Conservation (phyloP, 2,113 vertebrate species). For the Salvelinus namaycush region DNA sequence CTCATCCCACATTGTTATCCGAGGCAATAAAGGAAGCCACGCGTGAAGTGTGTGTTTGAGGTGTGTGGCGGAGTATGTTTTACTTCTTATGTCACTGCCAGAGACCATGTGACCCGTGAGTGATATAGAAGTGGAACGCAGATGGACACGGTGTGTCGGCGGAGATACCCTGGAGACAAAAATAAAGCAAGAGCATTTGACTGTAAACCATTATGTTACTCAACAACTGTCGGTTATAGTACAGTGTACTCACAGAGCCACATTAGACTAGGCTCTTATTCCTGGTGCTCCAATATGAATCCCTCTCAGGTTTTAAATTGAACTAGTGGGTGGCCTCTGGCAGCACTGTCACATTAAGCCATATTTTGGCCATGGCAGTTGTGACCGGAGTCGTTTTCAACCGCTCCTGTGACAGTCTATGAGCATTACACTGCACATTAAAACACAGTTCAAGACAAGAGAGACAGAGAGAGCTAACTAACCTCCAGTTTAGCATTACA, state of each 20-base stretch:
- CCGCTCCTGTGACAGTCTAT: background rate
- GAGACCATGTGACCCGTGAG: background rate
- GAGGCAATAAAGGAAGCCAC: background rate
- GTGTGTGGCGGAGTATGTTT: background rate
- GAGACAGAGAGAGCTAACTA: background rate
- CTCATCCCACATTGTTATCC: background rate
- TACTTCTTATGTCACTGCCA: conserved; percentile 1
- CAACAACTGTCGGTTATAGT: background rate
- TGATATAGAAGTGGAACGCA: background rate
- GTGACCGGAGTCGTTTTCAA: conserved; percentile 26
- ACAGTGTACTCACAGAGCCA: background rate
- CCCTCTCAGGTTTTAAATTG: background rate
- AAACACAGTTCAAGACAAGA: background rate
- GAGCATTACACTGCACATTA: background rate
- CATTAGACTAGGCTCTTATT: background rate
- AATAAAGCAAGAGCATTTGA: background rate
- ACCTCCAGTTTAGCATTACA: background rate
- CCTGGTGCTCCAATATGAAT: no score
- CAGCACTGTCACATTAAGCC: background rate
- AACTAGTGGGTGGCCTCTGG: background rate
- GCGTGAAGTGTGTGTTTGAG: no score
- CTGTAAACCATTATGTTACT: background rate
- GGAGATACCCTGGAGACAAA: background rate
- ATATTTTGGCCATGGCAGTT: conserved; percentile 35
- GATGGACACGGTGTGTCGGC: background rate